Percentiles rank a stretch among this genome's conserved stretches.
Evolutionary conservation across 1,140 invertebrate species (phyloP).

Genomic region (Cherax destructor): DNA sequence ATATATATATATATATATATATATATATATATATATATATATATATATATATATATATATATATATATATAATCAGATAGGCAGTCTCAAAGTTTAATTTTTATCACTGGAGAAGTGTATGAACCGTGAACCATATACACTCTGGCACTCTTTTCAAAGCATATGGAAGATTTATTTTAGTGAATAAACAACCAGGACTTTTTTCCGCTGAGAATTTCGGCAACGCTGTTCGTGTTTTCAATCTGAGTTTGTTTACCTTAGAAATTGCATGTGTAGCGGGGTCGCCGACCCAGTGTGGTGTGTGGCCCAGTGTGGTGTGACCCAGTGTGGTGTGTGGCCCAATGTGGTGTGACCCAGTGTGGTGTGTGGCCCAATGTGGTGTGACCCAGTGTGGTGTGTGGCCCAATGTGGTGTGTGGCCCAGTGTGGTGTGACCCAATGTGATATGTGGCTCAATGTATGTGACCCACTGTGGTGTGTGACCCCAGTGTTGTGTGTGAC

Average conservation of each 20-base stretch:
- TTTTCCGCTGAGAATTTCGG: neutral
- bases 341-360: too few relatives aligned
- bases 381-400: neutral
- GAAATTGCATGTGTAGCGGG: constrained; percentile 5
- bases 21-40: too few relatives aligned
- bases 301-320: neutral
- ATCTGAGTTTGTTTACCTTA: neutral
- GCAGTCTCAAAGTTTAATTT: neutral
- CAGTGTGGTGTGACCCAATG: too few relatives aligned
- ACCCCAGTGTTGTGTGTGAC: neutral
- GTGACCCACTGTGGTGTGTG: too few relatives aligned
- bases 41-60: too few relatives aligned
- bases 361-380: too few relatives aligned
- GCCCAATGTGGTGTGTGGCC: neutral
- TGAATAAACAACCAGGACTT: neutral
- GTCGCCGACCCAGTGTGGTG: neutral
- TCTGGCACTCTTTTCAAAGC: neutral
- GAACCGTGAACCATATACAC: neutral
- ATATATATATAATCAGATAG: too few relatives aligned
- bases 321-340: too few relatives aligned
- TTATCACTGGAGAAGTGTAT: neutral
- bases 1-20: too few relatives aligned
- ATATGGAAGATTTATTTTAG: neutral
- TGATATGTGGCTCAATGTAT: too few relatives aligned
- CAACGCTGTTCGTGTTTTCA: neutral